Base-by-base conservation (phyloP, 2,797 vertebrate species). In the Pagetopsis macropterus region DNA sequence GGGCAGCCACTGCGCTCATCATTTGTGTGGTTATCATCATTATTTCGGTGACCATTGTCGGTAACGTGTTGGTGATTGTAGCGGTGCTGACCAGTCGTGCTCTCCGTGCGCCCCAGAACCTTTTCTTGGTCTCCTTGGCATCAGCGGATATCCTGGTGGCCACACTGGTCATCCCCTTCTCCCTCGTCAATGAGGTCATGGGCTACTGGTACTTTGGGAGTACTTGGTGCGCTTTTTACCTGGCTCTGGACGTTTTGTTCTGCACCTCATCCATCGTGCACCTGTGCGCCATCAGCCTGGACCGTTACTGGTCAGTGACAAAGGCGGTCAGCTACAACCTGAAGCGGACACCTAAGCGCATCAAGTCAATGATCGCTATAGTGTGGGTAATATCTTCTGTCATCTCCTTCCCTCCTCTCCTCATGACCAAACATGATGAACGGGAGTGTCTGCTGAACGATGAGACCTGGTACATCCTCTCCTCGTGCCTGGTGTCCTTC, bases 211-310 rank as follows among this genome's bases (percentile, higher is more conserved):
- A 95, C 81, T 98, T 98, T 1, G 96, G 97, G 0, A 93, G 91
- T 62, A 92, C 96, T 33, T 98, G 96, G 96, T 97, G 97, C 90
- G 96, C 95, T 14, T 94, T 97, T 70, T 98, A 98, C 81, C 86
- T 97, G 80, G 94, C 96, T 0, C 89, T 97, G 85, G 97, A 98
- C 2, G 96, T 97, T 76, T 82, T 98, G 31, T 96, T 98, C 79
- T 98, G 97, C 87, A 98, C 97, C 0, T 95, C 97, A 1, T 97
- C 97, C 63, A 98, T 98, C 23, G 96, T 96, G 64, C 97, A 98
- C 85, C 94, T 98, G 72, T 97, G 96, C 3, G 96, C 96, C 86
- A 97, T 97, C 91, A 97, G 96, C 79, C 92, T 97, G 43, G 96
- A 98, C 89, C 94, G 96, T 50, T 97, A 97, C 92, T 98, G 97